Percentiles rank a stretch among this genome's conserved stretches.
Evolutionary conservation across 2,888 invertebrate genomes (phyloP).

Genomic region (Therioaphis trifolii): DNA sequence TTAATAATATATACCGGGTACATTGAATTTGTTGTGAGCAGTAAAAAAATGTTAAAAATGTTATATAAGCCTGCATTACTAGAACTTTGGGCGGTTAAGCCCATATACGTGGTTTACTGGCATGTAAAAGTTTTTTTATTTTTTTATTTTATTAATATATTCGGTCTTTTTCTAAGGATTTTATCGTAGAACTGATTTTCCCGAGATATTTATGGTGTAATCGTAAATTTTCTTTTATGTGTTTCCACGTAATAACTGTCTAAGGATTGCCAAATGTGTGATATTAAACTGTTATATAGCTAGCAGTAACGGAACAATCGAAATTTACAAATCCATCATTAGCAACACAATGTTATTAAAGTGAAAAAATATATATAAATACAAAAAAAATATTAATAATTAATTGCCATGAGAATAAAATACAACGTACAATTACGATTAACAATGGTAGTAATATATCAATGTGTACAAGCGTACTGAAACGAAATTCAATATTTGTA

Average conservation of each 20-base stretch:
- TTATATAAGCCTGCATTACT: background rate
- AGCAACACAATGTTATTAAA: slow-evolving; percentile 8
- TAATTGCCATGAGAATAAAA: no score
- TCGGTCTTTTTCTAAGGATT: background rate
- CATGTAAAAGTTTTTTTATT: no score
- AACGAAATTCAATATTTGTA: no score
- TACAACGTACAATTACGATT: no score
- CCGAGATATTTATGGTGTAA: slow-evolving; percentile 10
- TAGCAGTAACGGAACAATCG: slow-evolving; percentile 1
- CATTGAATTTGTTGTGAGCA: no score
- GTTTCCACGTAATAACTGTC: slow-evolving; percentile 49
- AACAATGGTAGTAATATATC: no score
- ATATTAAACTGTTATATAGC: slow-evolving; percentile 24
- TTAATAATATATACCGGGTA: no score
- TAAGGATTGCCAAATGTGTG: slow-evolving; percentile 18
- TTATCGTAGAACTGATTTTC: slow-evolving; percentile 5
- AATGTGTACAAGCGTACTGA: no score
- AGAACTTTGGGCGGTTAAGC: background rate
- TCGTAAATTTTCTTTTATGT: slow-evolving; percentile 41
- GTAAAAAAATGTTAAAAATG: background rate
- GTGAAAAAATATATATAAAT: background rate
- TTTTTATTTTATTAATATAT: slow-evolving; percentile 3
- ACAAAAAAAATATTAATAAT: no score
- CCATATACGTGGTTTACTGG: background rate
- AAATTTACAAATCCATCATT: slow-evolving; percentile 36